phyloP scores from a whole-genome alignment of 2,113 vertebrate genomes.

The Nesospiza acunhae region DNA sequence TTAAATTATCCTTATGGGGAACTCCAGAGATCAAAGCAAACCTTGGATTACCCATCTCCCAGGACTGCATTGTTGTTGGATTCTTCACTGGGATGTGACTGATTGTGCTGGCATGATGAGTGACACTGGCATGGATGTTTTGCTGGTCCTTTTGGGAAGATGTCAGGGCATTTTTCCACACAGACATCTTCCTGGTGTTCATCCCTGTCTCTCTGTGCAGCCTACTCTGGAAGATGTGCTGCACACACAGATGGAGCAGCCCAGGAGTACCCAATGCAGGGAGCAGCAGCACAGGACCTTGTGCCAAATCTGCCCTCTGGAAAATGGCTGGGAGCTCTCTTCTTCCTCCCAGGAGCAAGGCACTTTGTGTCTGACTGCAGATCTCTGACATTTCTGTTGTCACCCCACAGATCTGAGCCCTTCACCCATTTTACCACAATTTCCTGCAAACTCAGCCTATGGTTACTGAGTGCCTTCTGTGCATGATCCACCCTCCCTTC shows the following conservation, averaged over 20 bases:
- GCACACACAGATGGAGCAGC: fast-evolving
- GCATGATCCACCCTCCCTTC: neutral
- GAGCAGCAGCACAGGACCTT: neutral
- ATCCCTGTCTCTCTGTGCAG: neutral
- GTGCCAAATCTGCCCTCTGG: neutral
- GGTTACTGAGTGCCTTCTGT: neutral
- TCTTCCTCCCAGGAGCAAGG: neutral
- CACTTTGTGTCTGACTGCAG: neutral
- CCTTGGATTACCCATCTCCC: neutral
- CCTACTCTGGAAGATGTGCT: fast-evolving
- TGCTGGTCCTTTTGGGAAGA: neutral
- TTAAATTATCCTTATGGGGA: neutral
- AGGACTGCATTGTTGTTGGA: neutral
- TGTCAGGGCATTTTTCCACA: neutral
- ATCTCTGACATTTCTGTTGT: neutral
- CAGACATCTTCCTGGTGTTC: neutral
- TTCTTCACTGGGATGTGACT: neutral
- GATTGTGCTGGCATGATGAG: neutral
- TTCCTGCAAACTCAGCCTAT: neutral
- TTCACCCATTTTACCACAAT: neutral
- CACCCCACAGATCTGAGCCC: neutral
- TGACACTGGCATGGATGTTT: neutral
- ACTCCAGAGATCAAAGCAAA: neutral
- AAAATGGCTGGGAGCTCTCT: neutral
- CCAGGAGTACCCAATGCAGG: fast-evolving